Percentiles rank a stretch among this genome's conserved stretches.
Evolutionary conservation across 2,888 invertebrate genomes (phyloP).

Genomic region (Laothoe populi): DNA sequence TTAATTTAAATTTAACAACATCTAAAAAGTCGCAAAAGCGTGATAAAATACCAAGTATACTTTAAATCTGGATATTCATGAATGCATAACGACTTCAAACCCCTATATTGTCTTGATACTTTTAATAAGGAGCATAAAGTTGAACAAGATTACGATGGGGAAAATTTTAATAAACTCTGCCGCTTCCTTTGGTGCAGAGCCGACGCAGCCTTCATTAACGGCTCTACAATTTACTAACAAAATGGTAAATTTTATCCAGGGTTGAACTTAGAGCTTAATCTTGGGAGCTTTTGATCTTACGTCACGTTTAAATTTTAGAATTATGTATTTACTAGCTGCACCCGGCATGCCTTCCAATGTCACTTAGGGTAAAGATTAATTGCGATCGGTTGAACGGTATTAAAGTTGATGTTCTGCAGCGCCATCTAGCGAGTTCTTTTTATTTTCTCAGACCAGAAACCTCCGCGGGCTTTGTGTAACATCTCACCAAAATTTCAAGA

Average conservation of each 20-base stretch:
- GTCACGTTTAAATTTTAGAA: too few relatives aligned
- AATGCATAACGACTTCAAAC: not conserved
- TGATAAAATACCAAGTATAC: not conserved
- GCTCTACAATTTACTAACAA: constrained; percentile 19
- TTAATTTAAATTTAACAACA: not conserved
- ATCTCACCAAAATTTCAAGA: too few relatives aligned
- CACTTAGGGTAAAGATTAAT: too few relatives aligned
- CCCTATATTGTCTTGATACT: not conserved
- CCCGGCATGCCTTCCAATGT: too few relatives aligned
- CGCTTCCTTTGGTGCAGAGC: not conserved
- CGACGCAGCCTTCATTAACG: constrained; percentile 18
- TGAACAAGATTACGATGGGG: not conserved
- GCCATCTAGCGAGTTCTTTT: too few relatives aligned
- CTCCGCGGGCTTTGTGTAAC: too few relatives aligned
- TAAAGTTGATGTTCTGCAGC: too few relatives aligned
- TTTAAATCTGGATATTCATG: not conserved
- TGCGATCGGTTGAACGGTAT: too few relatives aligned
- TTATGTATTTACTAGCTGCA: too few relatives aligned
- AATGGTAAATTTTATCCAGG: not conserved
- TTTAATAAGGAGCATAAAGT: constrained; percentile 1
- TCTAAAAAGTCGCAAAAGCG: constrained; percentile 7
- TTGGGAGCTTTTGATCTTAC: too few relatives aligned
- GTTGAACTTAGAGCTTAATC: not conserved
- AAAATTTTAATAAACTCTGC: constrained; percentile 11
- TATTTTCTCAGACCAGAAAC: too few relatives aligned